These are phyloP conservation scores for Baryphthengus martii DNA, from an alignment of 2,113 vertebrate genomes.

Conservation along the genomic window DNA sequence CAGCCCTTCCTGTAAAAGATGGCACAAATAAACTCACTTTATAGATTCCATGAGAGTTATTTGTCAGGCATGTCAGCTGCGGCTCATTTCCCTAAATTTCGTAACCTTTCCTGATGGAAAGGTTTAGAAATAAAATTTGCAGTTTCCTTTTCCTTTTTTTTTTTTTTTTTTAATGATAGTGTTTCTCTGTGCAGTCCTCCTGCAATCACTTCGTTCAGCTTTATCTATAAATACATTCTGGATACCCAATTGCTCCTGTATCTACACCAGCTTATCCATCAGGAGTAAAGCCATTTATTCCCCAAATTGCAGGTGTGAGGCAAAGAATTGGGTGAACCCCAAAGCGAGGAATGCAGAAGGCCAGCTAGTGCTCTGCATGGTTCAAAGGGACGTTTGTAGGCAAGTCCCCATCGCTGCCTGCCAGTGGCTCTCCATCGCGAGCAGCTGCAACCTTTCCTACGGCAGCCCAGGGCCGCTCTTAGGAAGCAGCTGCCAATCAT, in stretches of 20 bases:
- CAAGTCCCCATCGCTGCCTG: not conserved
- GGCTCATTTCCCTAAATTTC: conserved; percentile 25
- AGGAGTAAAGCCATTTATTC: not conserved
- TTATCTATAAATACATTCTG: not conserved
- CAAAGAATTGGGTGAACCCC: not conserved
- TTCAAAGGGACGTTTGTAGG: not conserved
- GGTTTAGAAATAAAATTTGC: conserved; percentile 23
- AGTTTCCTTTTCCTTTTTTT: not conserved
- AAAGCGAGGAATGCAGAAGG: not conserved
- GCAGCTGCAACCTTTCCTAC: conserved; percentile 46
- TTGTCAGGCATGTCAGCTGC: conserved; percentile 41
- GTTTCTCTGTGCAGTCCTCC: not conserved
- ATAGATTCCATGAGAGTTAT: conserved; percentile 15
- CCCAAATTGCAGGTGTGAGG: not conserved
- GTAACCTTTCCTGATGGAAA: not conserved
- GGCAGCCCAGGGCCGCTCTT: not conserved
- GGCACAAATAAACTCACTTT: conserved; percentile 42
- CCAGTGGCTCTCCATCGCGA: not conserved
- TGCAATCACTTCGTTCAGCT: not conserved
- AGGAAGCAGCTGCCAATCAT: conserved; percentile 24
- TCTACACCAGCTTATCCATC: not conserved
- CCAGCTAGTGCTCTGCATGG: accelerated
- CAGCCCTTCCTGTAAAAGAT: conserved; percentile 40
- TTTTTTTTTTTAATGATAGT: not conserved
- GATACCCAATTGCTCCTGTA: not conserved